phyloP scores from a whole-genome alignment of 92 coral and sea anemone species.

The Muricea muricata region DNA sequence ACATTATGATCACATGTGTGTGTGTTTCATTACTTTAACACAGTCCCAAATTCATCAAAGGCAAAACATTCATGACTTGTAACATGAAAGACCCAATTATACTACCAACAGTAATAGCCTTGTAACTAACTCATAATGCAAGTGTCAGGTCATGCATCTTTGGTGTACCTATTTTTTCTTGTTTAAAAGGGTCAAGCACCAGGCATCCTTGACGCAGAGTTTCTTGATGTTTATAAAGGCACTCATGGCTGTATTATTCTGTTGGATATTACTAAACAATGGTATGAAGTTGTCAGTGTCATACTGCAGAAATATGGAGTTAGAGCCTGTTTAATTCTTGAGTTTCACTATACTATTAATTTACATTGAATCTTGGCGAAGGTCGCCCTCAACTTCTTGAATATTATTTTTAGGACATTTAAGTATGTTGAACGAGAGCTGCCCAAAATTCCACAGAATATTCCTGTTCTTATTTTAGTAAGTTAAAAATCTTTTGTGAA shows the following conservation, averaged over 20 bases:
- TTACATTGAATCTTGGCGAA: too few species aligned
- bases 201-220: constrained; percentile 90
- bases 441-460: constrained; percentile 88
- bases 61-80: too few species aligned
- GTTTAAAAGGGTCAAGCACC: constrained; percentile 39
- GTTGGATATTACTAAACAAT: constrained; percentile 96
- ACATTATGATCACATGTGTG: too few species aligned
- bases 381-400: background rate
- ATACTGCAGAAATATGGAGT: too few species aligned
- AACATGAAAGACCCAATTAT: too few species aligned
- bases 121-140: too few species aligned
- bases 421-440: constrained; percentile 88
- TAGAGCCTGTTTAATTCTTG: too few species aligned
- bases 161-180: constrained; percentile 32
- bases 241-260: constrained; percentile 93
- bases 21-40: too few species aligned
- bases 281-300: constrained; percentile 69
- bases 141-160: background rate
- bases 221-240: constrained; percentile 95
- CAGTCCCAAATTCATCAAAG: too few species aligned
- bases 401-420: constrained; percentile 76
- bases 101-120: background rate
- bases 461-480: constrained; percentile 92
- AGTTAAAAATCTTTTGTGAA: constrained; percentile 25
- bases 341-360: too few species aligned